Conservation (phyloP, 2,113 vertebrate species). For the Proteles cristata region DNA sequence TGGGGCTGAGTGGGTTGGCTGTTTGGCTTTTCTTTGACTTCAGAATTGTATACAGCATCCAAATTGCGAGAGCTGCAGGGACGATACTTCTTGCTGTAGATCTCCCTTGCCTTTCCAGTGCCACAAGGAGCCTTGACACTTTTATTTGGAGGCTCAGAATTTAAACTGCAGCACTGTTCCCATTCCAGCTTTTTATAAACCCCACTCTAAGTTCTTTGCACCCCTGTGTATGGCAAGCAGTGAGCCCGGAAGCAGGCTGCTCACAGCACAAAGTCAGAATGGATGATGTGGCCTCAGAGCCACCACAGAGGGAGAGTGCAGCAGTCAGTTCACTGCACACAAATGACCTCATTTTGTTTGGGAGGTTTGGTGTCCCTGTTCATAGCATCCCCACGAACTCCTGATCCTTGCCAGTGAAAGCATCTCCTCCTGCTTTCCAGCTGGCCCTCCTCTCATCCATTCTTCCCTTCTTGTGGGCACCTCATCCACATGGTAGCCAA, state of each 20-base stretch:
- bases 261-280: slow-evolving; percentile 6
- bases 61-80: not conserved
- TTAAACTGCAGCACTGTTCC: not conserved
- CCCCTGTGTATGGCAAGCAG: not conserved
- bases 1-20: slow-evolving; percentile 57
- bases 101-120: not conserved
- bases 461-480: not conserved
- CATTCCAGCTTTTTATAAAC: not conserved
- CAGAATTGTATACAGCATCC: slow-evolving; percentile 32
- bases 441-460: not conserved
- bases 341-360: not conserved
- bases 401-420: not conserved
- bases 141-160: not conserved
- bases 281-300: not conserved
- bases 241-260: slow-evolving; percentile 16
- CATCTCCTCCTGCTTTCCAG: not conserved
- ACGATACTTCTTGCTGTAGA: not conserved
- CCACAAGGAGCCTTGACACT: not conserved
- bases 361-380: not conserved
- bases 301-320: not conserved
- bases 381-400: not conserved
- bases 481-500: not conserved
- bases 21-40: slow-evolving; percentile 65
- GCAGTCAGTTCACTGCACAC: not conserved
- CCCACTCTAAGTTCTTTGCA: not conserved